Evolutionary conservation across 2,888 invertebrate genomes (phyloP).

Genomic region (Lithophane socia): DNA sequence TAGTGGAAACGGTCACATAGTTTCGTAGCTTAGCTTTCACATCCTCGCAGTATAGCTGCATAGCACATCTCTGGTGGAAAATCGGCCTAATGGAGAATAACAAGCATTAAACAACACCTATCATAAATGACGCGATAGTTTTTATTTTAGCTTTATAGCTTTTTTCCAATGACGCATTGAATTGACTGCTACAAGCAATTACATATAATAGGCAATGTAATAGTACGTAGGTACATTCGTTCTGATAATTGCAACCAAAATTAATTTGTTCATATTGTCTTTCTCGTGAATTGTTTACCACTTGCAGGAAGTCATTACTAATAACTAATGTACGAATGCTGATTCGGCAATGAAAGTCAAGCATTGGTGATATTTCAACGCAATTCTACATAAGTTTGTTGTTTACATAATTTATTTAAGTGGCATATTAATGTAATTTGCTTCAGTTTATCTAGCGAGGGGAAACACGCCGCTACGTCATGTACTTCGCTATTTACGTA

Average conservation of each 20-base stretch:
- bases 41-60: too few species aligned
- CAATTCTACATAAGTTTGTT: slow-evolving; percentile 12
- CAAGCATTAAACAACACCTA: not conserved
- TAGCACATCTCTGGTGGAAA: too few species aligned
- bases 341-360: slow-evolving; percentile 34
- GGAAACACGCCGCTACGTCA: slow-evolving; percentile 25
- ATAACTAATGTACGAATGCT: slow-evolving; percentile 17
- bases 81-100: not conserved
- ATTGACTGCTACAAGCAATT: slow-evolving; percentile 11
- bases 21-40: too few species aligned
- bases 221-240: slow-evolving; percentile 10
- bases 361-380: slow-evolving; percentile 17
- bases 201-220: slow-evolving; percentile 27
- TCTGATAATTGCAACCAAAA: slow-evolving; percentile 25
- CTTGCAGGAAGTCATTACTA: slow-evolving; percentile 37
- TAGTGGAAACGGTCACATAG: too few species aligned
- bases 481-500: slow-evolving; percentile 7
- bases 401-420: slow-evolving; percentile 22
- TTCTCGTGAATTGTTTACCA: slow-evolving; percentile 21
- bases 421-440: slow-evolving; percentile 21
- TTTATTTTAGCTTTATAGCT: not conserved
- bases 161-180: slow-evolving; percentile 9
- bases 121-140: slow-evolving; percentile 4
- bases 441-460: slow-evolving; percentile 5
- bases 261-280: slow-evolving; percentile 20